Conservation (phyloP, 2,888 invertebrate species). For the Beris chalybata region DNA sequence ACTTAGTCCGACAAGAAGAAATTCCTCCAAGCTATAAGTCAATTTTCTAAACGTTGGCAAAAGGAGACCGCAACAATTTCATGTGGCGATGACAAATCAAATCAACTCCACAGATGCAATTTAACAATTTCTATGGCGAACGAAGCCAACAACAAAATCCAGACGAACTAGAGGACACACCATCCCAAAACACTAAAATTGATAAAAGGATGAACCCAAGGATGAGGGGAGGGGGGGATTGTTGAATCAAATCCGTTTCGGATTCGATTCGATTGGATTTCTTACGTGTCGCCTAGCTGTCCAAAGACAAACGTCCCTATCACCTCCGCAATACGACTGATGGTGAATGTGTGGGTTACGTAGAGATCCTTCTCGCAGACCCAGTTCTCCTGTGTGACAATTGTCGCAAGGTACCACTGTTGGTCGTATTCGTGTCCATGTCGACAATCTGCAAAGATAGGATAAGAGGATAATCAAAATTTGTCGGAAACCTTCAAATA, state of each 20-base stretch:
- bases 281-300: conserved; percentile 62
- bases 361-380: conserved; percentile 61
- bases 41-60: conserved; percentile 20
- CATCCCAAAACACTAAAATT: conserved; percentile 22
- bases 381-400: conserved; percentile 61
- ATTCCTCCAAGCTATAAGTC: conserved; percentile 4
- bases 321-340: conserved; percentile 60
- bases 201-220: background rate
- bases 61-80: conserved; percentile 19
- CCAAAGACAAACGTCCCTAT: conserved; percentile 62
- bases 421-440: conserved; percentile 62
- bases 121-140: conserved; percentile 13
- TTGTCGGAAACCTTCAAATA: conserved; percentile 10
- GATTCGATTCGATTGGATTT: conserved; percentile 22
- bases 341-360: conserved; percentile 60
- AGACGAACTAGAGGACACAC: conserved; percentile 17
- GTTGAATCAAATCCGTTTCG: conserved; percentile 34
- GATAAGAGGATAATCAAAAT: conserved; percentile 12
- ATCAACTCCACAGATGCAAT: conserved; percentile 19
- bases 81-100: conserved; percentile 11
- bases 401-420: conserved; percentile 59
- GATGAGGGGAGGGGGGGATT: background rate
- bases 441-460: conserved; percentile 55
- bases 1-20: background rate
- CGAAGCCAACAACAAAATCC: conserved; percentile 20